Conservation (phyloP, 2,113 vertebrate genomes). For the Mastomys coucha region DNA sequence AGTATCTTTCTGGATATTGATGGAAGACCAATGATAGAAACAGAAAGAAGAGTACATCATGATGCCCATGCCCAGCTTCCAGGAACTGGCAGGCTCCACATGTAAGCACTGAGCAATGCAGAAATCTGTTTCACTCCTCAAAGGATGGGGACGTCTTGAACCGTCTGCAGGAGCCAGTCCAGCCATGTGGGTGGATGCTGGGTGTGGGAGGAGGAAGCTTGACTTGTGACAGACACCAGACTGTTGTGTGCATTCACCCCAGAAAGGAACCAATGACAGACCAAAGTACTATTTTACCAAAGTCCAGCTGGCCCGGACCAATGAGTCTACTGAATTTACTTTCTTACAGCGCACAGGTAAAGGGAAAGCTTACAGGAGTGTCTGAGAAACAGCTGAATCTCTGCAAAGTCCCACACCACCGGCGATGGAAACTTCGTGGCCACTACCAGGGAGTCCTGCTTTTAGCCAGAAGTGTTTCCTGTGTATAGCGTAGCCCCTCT, state of each 20-base stretch:
- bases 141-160: not conserved
- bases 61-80: not conserved
- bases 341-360: not conserved
- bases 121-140: not conserved
- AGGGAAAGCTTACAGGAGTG: not conserved
- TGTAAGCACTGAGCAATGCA: not conserved
- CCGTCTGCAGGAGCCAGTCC: not conserved
- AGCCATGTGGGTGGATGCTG: not conserved
- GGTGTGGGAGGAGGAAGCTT: not conserved
- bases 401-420: not conserved
- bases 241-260: not conserved
- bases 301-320: not conserved
- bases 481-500: not conserved
- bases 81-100: not conserved
- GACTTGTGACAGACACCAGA: not conserved
- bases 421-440: not conserved
- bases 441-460: not conserved
- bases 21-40: not conserved
- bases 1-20: not conserved
- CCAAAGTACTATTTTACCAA: not conserved
- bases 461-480: not conserved
- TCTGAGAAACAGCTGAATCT: not conserved
- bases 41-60: not conserved
- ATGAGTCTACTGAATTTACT: not conserved
- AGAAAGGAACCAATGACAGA: not conserved